Conservation (phyloP, 1,140 invertebrate genomes). For the Bilobella aurantiaca region DNA sequence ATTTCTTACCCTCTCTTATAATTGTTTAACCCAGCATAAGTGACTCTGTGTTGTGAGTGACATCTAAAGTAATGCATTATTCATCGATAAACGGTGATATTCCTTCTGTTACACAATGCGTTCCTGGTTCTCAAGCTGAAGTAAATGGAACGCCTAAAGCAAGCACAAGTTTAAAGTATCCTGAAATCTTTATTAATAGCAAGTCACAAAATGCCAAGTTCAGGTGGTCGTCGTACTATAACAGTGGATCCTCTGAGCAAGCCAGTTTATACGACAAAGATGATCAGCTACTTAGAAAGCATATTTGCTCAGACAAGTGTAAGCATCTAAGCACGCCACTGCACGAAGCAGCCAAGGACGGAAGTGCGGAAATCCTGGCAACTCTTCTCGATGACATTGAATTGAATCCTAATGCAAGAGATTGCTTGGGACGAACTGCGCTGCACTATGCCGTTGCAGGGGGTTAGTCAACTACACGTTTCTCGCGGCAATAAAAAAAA, state of each 20-base stretch:
- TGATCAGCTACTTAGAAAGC: background rate
- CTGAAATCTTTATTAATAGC: background rate
- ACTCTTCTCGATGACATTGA: constrained; percentile 42
- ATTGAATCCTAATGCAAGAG: constrained; percentile 36
- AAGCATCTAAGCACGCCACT: background rate
- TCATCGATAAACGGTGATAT: no score
- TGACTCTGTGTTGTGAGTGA: no score
- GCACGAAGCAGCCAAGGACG: constrained; percentile 41
- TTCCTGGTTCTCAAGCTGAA: no score
- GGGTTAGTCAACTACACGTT: no score
- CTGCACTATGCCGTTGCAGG: constrained; percentile 21
- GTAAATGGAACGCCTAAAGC: background rate
- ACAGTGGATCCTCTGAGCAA: background rate
- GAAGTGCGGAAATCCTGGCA: constrained; percentile 40
- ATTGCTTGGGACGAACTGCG: constrained; percentile 24
- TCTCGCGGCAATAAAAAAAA: no score
- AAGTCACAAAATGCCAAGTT: background rate
- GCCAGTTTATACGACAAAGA: background rate
- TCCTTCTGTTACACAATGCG: no score
- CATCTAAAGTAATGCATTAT: no score
- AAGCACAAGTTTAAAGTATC: background rate
- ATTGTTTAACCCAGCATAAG: no score
- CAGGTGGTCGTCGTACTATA: background rate
- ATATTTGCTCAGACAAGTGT: constrained; percentile 19
- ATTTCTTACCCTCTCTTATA: no score